Percentiles rank a stretch among this genome's conserved stretches.
phyloP scores from a whole-genome alignment of 1,140 invertebrate species.

The Formica selysi region DNA sequence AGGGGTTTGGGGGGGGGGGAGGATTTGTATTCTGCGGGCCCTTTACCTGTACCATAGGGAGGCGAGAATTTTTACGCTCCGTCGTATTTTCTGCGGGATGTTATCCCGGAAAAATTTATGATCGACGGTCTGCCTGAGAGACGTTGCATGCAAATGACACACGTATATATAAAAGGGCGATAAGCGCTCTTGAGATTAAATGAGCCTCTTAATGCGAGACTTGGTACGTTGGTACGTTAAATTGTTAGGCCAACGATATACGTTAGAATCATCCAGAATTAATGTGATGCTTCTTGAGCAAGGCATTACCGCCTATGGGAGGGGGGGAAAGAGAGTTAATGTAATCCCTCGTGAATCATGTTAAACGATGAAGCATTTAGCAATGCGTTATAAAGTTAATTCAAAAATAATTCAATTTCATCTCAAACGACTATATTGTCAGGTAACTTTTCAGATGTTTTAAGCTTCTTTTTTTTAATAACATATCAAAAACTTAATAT shows the following conservation, averaged over 20 bases:
- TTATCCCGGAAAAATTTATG: slow-evolving; percentile 61
- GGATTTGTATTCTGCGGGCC: not conserved
- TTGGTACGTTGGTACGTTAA: slow-evolving; percentile 34
- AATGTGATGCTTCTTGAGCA: slow-evolving; percentile 33
- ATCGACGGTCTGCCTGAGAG: slow-evolving; percentile 56
- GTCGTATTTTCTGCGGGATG: slow-evolving; percentile 54
- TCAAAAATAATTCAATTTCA: not conserved
- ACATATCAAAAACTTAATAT: not conserved
- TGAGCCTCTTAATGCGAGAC: slow-evolving; percentile 46
- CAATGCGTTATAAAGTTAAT: not conserved
- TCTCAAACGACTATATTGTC: not conserved
- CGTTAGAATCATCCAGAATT: slow-evolving; percentile 51
- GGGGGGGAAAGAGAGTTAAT: not conserved
- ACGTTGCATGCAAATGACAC: slow-evolving; percentile 52
- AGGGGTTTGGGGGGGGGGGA: not conserved
- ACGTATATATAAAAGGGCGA: not conserved
- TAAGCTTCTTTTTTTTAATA: not conserved
- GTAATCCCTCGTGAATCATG: slow-evolving; percentile 48
- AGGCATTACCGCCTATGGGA: slow-evolving; percentile 10
- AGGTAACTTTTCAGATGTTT: not conserved
- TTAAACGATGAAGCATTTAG: slow-evolving; percentile 8
- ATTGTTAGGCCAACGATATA: slow-evolving; percentile 52
- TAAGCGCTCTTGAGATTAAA: slow-evolving; percentile 50
- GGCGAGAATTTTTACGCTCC: slow-evolving; percentile 54
- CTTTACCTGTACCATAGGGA: slow-evolving; percentile 47